A percentile compares a stretch with the other conserved stretches of the same genome.
These are phyloP conservation scores for Mythimna vitellina DNA, from an alignment of 2,888 invertebrate species.

Conservation along the genomic window DNA sequence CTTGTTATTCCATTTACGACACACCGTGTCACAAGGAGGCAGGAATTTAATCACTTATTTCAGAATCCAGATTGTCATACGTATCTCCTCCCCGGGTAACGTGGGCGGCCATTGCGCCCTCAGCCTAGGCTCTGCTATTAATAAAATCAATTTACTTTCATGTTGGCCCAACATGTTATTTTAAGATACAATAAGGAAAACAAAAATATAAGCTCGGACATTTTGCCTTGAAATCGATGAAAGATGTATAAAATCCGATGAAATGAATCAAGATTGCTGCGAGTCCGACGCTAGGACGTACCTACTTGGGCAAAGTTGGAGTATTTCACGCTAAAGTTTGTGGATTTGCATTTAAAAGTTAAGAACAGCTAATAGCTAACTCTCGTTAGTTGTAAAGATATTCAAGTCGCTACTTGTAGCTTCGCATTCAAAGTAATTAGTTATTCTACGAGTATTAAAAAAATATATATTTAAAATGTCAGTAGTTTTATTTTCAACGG, in stretches of 20 bases:
- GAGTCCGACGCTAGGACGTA: slow-evolving; percentile 16
- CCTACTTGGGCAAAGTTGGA: slow-evolving; percentile 29
- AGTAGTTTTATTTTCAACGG: too few relatives aligned
- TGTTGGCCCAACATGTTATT: slow-evolving; percentile 56
- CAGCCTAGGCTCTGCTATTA: slow-evolving; percentile 65
- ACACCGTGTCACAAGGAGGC: slow-evolving; percentile 17
- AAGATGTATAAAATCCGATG: slow-evolving; percentile 21
- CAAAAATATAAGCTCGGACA: slow-evolving; percentile 11
- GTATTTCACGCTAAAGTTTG: slow-evolving; percentile 32
- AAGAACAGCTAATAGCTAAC: slow-evolving; percentile 36
- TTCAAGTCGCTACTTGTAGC: slow-evolving; percentile 19
- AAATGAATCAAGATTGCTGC: slow-evolving; percentile 32
- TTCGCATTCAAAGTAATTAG: slow-evolving; percentile 25
- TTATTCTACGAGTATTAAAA: neutral
- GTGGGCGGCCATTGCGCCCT: slow-evolving; percentile 46
- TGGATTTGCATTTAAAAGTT: slow-evolving; percentile 42
- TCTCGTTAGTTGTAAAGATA: slow-evolving; percentile 31
- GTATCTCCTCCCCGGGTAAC: slow-evolving; percentile 50
- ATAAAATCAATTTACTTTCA: slow-evolving; percentile 72
- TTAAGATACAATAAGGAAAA: slow-evolving; percentile 53
- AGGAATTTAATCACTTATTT: slow-evolving; percentile 52
- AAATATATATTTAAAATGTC: too few relatives aligned
- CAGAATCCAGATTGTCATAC: slow-evolving; percentile 53
- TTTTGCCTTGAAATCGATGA: slow-evolving; percentile 14
- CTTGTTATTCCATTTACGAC: slow-evolving; percentile 37